Evolutionary conservation across 2,797 vertebrate genomes (phyloP), one percentile per base, ranked within the genome.

Genomic region (Tangara arthus): DNA sequence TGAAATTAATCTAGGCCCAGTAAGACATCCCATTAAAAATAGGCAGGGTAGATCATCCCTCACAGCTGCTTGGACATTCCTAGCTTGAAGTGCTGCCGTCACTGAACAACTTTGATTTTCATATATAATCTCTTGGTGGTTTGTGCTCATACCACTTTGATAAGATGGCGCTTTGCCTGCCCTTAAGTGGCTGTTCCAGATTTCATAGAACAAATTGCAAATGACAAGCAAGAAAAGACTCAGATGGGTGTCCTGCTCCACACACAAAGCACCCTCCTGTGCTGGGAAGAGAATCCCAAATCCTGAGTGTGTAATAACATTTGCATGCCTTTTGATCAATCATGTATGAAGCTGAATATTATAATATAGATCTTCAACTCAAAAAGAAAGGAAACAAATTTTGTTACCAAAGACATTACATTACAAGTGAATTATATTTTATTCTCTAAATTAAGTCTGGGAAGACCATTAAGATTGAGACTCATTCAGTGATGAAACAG

Each of bases 21-120:
- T 94, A 88, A 97, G 82, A 83, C n/a, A 85, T 87, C 77, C 46
- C 73, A 91, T 90, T 94, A 92, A 95, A 96, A 96, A 96, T n/a
- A 96, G 88, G 71, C 82, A 78, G 61, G 28, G 35, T 46, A 68
- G 61, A 61, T 93, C 90, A 93, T 52, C 52, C 42, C 56, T 91
- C 73, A 53, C 71, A 94, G 92, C 91, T 94, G 90, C 75, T 90
- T 87, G 80, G 69, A 92, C 53, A 52, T 94, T 92, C 70, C 91
- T 93, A 28, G 46, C 39, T 76, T 56, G 82, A 84, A 94, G 90
- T 92, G 89, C 82, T 71, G 63, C 88, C 8, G 3, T 82, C 90
- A 82, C 60, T 37, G 87, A 89, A 82, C 57, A 65, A 61, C 68
- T 92, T 52, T 4, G 15, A 85, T 96, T 95, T 95, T 93, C 63